Evolutionary conservation across 2,888 invertebrate genomes (phyloP).

Genomic region (Apamea sordens): DNA sequence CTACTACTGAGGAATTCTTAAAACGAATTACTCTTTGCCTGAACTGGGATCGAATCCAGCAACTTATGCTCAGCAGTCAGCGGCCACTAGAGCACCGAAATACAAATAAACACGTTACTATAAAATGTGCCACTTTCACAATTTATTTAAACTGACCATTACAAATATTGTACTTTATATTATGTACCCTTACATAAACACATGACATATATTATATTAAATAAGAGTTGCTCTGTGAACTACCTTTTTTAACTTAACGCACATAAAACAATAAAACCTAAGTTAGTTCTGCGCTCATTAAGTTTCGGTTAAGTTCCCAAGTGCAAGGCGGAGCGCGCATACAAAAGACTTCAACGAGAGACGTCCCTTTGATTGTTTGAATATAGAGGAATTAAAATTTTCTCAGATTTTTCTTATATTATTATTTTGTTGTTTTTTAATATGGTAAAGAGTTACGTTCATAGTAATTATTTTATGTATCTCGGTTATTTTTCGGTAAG

Average conservation of each 20-base stretch:
- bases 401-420: neutral
- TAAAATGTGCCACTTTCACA: neutral
- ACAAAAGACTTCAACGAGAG: constrained; percentile 80
- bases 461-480: neutral
- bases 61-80: neutral
- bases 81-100: neutral
- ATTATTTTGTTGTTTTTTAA: neutral
- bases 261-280: neutral
- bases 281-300: neutral
- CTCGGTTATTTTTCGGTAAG: neutral
- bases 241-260: neutral
- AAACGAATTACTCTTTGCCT: neutral
- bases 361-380: neutral
- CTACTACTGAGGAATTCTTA: neutral
- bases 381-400: neutral
- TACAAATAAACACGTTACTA: neutral
- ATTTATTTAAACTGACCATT: neutral
- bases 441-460: neutral
- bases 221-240: neutral
- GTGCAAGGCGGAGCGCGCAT: constrained; percentile 50
- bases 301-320: constrained; percentile 38
- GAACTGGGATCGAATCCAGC: neutral
- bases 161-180: neutral
- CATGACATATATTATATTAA: neutral
- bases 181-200: too few species aligned